Evolutionary conservation across 2,888 invertebrate species (phyloP).

Genomic region (Drosophila mayaguana): DNA sequence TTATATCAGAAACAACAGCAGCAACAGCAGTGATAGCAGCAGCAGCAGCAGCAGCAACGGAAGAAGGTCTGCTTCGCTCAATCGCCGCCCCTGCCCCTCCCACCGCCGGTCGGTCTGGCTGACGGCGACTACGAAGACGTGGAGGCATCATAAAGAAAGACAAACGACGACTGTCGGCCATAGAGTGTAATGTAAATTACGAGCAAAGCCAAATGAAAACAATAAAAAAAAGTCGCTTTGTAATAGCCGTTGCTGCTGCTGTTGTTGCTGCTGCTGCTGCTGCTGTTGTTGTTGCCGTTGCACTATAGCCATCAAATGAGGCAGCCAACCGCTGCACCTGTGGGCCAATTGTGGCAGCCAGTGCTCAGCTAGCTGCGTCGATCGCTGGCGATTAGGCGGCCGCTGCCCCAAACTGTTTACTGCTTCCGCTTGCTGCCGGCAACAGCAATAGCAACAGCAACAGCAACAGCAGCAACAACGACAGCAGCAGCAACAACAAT

Average conservation of each 20-base stretch:
- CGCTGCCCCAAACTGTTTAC: constrained; percentile 68
- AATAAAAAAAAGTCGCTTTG: constrained; percentile 54
- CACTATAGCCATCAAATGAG: constrained; percentile 57
- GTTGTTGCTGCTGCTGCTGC: constrained; percentile 12
- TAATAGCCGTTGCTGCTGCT: constrained; percentile 8
- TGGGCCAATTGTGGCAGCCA: constrained; percentile 28
- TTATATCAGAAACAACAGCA: constrained; percentile 49
- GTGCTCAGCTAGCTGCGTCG: constrained; percentile 30
- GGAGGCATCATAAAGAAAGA: constrained; percentile 68
- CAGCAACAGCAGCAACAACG: constrained; percentile 15
- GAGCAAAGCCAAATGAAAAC: constrained; percentile 62
- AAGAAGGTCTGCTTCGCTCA: constrained; percentile 20
- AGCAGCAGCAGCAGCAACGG: constrained; percentile 26
- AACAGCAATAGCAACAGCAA: constrained; percentile 8
- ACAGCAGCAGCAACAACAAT: constrained; percentile 31
- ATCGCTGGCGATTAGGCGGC: constrained; percentile 58
- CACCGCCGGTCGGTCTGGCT: background rate
- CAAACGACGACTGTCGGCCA: constrained; percentile 68
- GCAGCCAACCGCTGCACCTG: constrained; percentile 71
- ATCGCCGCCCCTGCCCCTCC: background rate
- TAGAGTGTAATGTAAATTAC: constrained; percentile 74
- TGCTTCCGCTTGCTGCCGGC: constrained; percentile 65
- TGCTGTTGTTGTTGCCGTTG: constrained; percentile 28
- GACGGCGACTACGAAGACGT: constrained; percentile 23
- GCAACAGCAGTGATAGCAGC: background rate